phyloP scores from a whole-genome alignment of 1,140 invertebrate genomes.

The Neotoxoptera formosana region DNA sequence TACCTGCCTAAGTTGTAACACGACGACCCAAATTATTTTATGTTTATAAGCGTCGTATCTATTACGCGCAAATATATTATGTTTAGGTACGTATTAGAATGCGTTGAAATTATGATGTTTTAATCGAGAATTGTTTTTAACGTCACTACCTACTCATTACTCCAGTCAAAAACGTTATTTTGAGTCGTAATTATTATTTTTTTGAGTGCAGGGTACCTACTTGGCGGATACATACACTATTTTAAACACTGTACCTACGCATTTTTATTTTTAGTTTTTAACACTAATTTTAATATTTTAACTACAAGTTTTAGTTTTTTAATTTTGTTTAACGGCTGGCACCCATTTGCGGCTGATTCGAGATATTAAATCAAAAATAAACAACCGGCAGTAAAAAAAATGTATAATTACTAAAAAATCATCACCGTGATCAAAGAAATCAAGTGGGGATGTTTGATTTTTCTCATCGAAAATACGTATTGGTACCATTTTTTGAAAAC shows the following conservation, averaged over 20 bases:
- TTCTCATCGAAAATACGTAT: no score
- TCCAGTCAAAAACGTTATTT: neutral
- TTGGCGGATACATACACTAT: neutral
- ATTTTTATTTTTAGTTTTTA: neutral
- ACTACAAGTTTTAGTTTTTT: neutral
- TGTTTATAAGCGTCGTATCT: neutral
- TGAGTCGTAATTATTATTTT: neutral
- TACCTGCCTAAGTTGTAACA: neutral
- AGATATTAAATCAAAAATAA: neutral
- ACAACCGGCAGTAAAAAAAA: neutral
- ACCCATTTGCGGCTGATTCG: neutral
- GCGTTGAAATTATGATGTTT: constrained; percentile 6
- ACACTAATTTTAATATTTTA: neutral
- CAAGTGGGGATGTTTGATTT: neutral
- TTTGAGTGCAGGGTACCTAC: neutral
- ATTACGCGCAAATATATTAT: neutral
- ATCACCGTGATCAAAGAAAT: no score
- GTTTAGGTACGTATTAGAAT: neutral
- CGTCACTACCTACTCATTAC: neutral
- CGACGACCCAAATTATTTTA: neutral
- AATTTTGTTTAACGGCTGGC: no score
- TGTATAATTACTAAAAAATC: no score
- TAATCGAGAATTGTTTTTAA: neutral
- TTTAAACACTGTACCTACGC: neutral
- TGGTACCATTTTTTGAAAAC: no score